A percentile compares a stretch with the other conserved stretches of the same genome.
phyloP scores from a whole-genome alignment of 2,797 vertebrate species.

The Sarcoramphus papa region DNA sequence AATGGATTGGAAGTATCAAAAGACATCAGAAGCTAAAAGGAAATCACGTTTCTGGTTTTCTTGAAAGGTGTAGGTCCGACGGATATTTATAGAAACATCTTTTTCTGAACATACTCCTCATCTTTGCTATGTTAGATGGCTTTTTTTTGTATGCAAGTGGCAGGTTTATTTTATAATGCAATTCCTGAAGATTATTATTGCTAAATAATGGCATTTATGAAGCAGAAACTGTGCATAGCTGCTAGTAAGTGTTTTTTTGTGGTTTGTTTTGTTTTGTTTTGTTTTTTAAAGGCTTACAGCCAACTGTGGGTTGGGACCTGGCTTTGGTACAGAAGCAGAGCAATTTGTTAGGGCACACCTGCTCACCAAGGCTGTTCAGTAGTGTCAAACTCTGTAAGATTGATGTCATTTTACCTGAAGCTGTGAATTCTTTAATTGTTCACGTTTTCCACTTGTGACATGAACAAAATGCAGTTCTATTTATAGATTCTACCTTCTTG shows the following conservation, averaged over 20 bases:
- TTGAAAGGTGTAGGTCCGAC: neutral
- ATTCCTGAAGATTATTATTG: neutral
- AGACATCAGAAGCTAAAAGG: neutral
- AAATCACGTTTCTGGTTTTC: neutral
- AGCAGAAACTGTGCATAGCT: neutral
- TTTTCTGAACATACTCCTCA: neutral
- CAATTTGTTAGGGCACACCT: slow-evolving; percentile 9
- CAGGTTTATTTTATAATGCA: neutral
- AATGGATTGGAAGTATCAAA: neutral
- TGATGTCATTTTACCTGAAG: slow-evolving; percentile 58
- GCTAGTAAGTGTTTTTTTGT: neutral
- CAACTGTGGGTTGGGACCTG: neutral
- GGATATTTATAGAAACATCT: neutral
- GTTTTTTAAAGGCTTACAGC: neutral
- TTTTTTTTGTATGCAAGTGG: neutral
- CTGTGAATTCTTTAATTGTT: slow-evolving; percentile 45
- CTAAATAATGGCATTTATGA: neutral
- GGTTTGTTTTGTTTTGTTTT: too few relatives aligned
- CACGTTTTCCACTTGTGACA: slow-evolving; percentile 15
- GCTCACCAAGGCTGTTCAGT: slow-evolving; percentile 23
- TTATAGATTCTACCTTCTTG: neutral
- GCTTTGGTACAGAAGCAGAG: slow-evolving; percentile 26
- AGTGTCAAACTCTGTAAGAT: slow-evolving; percentile 34
- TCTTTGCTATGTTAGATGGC: neutral
- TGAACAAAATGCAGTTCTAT: neutral